Evolutionary conservation across 1,140 invertebrate genomes (phyloP).

Genomic region (Trissolcus basalis): DNA sequence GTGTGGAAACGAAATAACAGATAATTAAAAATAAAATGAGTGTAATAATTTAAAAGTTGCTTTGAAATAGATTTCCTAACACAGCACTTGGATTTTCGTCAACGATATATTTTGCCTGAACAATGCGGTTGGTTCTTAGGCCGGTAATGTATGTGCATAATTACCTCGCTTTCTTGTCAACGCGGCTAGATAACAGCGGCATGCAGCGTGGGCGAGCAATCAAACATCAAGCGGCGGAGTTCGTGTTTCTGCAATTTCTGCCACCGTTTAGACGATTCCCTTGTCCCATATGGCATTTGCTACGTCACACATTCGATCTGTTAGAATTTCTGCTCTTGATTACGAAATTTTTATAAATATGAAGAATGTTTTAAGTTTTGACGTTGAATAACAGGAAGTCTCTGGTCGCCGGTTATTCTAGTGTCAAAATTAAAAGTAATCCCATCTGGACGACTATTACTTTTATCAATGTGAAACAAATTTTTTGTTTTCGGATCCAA

Average conservation of each 20-base stretch:
- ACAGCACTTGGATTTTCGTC: slow-evolving; percentile 18
- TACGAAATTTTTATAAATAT: slow-evolving; percentile 32
- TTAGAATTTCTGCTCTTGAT: slow-evolving; percentile 42
- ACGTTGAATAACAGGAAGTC: background rate
- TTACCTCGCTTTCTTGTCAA: slow-evolving; percentile 52
- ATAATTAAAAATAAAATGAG: too few species aligned
- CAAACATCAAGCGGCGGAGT: slow-evolving; percentile 57
- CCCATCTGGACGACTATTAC: too few species aligned
- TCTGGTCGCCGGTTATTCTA: too few species aligned
- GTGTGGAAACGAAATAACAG: too few species aligned
- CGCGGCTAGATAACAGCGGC: slow-evolving; percentile 61
- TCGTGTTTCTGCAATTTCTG: slow-evolving; percentile 70
- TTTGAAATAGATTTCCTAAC: background rate
- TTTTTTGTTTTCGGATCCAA: too few species aligned
- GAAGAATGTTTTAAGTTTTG: slow-evolving; percentile 5
- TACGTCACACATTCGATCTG: slow-evolving; percentile 51
- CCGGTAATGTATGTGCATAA: slow-evolving; percentile 43
- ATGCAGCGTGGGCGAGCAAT: slow-evolving; percentile 67
- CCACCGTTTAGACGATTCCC: slow-evolving; percentile 50
- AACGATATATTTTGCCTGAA: slow-evolving; percentile 7
- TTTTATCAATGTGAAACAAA: too few species aligned
- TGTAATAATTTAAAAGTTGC: too few species aligned
- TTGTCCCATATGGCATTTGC: slow-evolving; percentile 46
- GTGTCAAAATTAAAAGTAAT: too few species aligned
- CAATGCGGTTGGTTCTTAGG: slow-evolving; percentile 19